Percentiles rank a stretch among this genome's conserved stretches.
These are phyloP conservation scores for Acinonyx jubatus DNA, from an alignment of 2,113 vertebrate genomes.

Conservation along the genomic window DNA sequence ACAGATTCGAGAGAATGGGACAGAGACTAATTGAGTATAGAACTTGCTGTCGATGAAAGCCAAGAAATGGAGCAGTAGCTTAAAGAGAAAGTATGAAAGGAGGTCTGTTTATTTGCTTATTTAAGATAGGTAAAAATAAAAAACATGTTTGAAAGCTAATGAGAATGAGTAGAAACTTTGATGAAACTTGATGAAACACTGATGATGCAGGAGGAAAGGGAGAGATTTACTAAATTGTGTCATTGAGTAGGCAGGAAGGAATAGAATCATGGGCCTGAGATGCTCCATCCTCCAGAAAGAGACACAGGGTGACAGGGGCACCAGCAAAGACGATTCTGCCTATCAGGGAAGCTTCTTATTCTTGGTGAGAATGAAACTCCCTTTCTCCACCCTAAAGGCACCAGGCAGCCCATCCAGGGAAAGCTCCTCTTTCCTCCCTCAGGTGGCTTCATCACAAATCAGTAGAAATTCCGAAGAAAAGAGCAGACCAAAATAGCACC, in stretches of 20 bases:
- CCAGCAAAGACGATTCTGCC: neutral
- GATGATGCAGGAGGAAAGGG: neutral
- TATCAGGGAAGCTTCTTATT: neutral
- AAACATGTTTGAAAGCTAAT: neutral
- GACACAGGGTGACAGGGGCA: neutral
- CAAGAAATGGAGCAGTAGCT: neutral
- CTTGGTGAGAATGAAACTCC: neutral
- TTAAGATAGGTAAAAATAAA: neutral
- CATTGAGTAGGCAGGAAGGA: neutral
- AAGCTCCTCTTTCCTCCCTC: neutral
- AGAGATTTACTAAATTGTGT: neutral
- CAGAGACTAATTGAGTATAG: neutral
- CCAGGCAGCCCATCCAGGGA: neutral
- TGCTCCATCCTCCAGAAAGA: neutral
- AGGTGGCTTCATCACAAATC: neutral
- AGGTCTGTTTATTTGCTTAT: neutral
- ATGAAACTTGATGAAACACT: neutral
- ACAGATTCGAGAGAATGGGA: neutral
- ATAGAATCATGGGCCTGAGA: neutral
- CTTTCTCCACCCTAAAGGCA: neutral
- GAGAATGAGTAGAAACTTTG: neutral
- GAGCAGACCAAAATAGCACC: neutral
- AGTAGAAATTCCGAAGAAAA: neutral
- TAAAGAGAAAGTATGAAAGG: neutral
- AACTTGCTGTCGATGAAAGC: neutral